Conservation (phyloP, 2,888 invertebrate genomes). For the Ypsolopha scabrella region DNA sequence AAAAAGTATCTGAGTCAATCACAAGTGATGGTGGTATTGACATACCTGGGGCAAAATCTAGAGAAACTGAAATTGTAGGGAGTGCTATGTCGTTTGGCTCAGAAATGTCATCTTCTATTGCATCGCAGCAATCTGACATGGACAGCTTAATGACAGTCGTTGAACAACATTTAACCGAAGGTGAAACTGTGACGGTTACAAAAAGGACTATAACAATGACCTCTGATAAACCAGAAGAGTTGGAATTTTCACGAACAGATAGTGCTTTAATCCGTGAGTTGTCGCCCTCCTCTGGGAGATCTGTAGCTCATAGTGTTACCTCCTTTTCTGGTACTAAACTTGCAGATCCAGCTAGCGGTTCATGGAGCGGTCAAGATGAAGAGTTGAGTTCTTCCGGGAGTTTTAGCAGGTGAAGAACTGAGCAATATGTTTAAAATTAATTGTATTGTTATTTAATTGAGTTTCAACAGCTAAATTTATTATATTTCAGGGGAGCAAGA, state of each 20-base stretch:
- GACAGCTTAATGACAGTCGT: constrained; percentile 63
- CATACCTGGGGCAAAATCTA: constrained; percentile 42
- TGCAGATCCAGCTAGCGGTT: constrained; percentile 69
- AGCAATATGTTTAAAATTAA: too few species aligned
- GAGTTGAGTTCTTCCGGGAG: constrained; percentile 65
- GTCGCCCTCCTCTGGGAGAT: constrained; percentile 64
- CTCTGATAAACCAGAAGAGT: constrained; percentile 51
- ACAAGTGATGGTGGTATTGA: constrained; percentile 58
- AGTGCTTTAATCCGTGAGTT: constrained; percentile 50
- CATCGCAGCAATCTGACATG: constrained; percentile 62
- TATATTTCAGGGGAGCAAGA: constrained; percentile 36
- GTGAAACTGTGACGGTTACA: constrained; percentile 56
- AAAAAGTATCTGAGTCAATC: constrained; percentile 57
- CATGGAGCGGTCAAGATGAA: constrained; percentile 67
- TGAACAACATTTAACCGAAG: constrained; percentile 49
- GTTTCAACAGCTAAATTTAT: too few species aligned
- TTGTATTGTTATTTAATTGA: too few species aligned
- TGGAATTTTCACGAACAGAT: constrained; percentile 52
- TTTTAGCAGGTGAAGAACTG: constrained; percentile 48
- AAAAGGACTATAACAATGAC: constrained; percentile 42
- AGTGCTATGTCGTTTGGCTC: constrained; percentile 55
- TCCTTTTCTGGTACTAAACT: constrained; percentile 63
- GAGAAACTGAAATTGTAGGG: constrained; percentile 41
- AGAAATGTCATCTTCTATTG: constrained; percentile 63
- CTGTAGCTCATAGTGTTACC: constrained; percentile 57